phyloP scores from a whole-genome alignment of 2,113 vertebrate genomes.

The Labeo catla region DNA sequence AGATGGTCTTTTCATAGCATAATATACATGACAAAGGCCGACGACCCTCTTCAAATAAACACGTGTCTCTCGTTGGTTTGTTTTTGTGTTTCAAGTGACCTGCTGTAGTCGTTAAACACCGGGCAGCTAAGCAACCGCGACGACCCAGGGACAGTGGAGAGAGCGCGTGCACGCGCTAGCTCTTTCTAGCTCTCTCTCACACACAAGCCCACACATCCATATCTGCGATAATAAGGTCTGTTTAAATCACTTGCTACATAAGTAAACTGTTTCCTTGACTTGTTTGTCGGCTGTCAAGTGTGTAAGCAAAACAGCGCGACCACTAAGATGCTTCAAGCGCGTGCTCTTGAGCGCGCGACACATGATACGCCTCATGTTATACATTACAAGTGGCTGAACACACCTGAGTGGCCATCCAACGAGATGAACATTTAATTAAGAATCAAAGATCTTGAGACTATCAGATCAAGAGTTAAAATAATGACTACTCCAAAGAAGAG shows the following conservation, averaged over 20 bases:
- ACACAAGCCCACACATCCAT: neutral
- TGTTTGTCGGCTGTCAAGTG: neutral
- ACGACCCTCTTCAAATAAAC: neutral
- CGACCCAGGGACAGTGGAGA: neutral
- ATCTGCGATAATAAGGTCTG: neutral
- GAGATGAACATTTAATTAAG: neutral
- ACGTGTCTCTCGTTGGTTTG: neutral
- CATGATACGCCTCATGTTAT: neutral
- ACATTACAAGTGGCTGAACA: neutral
- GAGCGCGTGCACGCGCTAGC: neutral
- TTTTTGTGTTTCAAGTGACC: constrained; percentile 19
- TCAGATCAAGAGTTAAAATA: neutral
- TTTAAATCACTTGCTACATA: too few relatives aligned
- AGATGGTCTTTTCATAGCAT: neutral
- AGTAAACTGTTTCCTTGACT: neutral
- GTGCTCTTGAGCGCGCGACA: neutral
- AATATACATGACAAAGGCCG: neutral
- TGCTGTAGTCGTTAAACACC: neutral
- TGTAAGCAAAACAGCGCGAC: neutral
- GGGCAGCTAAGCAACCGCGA: constrained; percentile 44
- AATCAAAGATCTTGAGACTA: neutral
- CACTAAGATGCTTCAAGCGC: neutral
- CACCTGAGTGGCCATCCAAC: neutral
- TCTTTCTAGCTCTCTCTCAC: neutral
- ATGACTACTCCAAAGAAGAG: neutral